These are phyloP conservation scores for Hiodon alosoides DNA, from an alignment of 2,113 vertebrate species.

Conservation along the genomic window DNA sequence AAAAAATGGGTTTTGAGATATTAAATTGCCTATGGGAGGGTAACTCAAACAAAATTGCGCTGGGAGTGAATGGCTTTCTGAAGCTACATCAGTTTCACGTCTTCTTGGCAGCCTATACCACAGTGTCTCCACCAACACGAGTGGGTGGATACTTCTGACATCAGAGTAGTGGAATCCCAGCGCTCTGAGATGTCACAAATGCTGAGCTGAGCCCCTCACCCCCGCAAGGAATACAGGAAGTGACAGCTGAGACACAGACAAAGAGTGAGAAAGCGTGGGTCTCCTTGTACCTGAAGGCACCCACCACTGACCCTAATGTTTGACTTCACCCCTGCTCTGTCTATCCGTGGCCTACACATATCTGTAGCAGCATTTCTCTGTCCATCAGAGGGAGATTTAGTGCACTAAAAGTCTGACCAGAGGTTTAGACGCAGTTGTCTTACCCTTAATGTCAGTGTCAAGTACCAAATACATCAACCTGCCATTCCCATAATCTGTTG, in stretches of 20 bases:
- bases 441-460: conserved; percentile 51
- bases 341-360: conserved; percentile 2
- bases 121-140: conserved; percentile 31
- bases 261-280: conserved; percentile 16
- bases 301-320: conserved; percentile 38
- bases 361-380: not conserved
- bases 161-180: conserved; percentile 52
- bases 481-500: not conserved
- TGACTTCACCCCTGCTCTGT: conserved; percentile 22
- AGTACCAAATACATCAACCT: not conserved
- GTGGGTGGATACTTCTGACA: conserved; percentile 44
- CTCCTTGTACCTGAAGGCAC: conserved; percentile 13
- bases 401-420: conserved; percentile 39
- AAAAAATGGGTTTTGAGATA: not conserved
- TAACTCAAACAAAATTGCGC: conserved; percentile 24
- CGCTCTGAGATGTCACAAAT: conserved; percentile 47
- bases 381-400: conserved; percentile 32
- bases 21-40: not conserved
- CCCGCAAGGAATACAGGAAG: not conserved
- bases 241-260: not conserved
- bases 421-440: conserved; percentile 55
- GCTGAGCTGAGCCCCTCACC: conserved; percentile 35
- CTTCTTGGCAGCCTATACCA: conserved; percentile 37
- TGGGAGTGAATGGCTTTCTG: conserved; percentile 25
- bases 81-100: conserved; percentile 56